Base-by-base conservation (phyloP, 2,888 invertebrate genomes). In the Helicoverpa assulta region DNA sequence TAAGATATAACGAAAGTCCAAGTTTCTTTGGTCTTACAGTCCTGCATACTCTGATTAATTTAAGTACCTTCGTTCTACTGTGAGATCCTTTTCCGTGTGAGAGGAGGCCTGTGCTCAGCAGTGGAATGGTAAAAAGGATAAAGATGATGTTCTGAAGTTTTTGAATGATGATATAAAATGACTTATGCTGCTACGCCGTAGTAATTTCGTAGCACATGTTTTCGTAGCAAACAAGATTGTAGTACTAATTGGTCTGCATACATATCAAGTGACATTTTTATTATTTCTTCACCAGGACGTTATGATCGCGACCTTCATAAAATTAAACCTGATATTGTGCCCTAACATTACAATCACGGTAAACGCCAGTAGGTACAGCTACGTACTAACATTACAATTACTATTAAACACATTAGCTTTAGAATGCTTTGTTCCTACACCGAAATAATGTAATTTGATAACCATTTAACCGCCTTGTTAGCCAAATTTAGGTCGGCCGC, bases 361-460 rank as follows among this genome's bases (percentile, higher is more conserved):
- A 47, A 47, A 47, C 6, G 47, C 5, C 47, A 5, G n/a, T 47
- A 47, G 47, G n/a, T 47, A 47, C 6, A n/a, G 33, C 33, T n/a
- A 47, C 16, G 16, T 47, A n/a, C 40, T n/a, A 16, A 47, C 47
- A n/a, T 16, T 47, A n/a, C 47, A 47, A 47, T 47, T 16, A 16
- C 47, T n/a, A n/a, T 47, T 6, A 16, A 47, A 47, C 47, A n/a
- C 47, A 47, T 47, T 47, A 47, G 47, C 47, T 47, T 47, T 16
- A 47, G 47, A 47, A 47, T 47, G 47, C 47, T 47, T 47, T 47
- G 47, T 47, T n/a, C 47, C 55, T 57, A 56, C 63, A 74, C 16
- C 40, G 10, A 50, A 69, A 60, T 75, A 60, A 75, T 64, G 63
- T 70, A 60, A 43, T 51, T 60, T 70, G 40, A 69, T 69, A 47